Conservation (phyloP, 30 jellyfish, hydroid and myxozoan species). For the Rhopilema esculentum region DNA sequence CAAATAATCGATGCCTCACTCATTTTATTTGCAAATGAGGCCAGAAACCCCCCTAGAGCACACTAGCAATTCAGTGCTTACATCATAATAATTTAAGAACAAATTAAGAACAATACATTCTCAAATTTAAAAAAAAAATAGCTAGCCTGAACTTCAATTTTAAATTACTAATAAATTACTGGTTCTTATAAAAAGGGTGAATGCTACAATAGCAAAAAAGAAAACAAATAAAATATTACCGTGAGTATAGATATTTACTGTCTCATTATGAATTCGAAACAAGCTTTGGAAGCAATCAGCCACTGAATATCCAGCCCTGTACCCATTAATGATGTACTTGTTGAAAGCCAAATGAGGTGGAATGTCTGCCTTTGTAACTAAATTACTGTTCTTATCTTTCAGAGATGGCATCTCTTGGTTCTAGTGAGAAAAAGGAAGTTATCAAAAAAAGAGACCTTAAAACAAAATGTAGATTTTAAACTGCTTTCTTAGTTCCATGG, state of each 20-base stretch:
- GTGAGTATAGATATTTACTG: constrained; percentile 69
- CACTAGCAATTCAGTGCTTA: no score
- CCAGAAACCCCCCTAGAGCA: no score
- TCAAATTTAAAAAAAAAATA: no score
- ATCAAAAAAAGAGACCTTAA: neutral
- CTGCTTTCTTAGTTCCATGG: no score
- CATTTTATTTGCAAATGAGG: no score
- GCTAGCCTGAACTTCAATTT: no score
- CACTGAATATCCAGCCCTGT: constrained; percentile 34
- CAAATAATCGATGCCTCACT: no score
- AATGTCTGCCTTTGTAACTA: constrained; percentile 29
- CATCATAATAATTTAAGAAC: no score
- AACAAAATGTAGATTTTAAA: neutral
- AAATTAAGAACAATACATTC: no score
- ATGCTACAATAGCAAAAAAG: no score
- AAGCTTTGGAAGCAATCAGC: constrained; percentile 63
- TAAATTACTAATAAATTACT: no score
- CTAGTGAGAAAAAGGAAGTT: neutral
- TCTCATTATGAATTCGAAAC: constrained; percentile 62
- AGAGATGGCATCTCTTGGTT: neutral
- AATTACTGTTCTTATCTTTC: constrained; percentile 2
- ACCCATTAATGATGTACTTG: constrained; percentile 53
- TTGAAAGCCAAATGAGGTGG: constrained; percentile 77
- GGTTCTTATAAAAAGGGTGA: no score
- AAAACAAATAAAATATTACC: constrained; percentile 53